Conservation (phyloP, 2,888 invertebrate species). For the Polyommatus icarus region DNA sequence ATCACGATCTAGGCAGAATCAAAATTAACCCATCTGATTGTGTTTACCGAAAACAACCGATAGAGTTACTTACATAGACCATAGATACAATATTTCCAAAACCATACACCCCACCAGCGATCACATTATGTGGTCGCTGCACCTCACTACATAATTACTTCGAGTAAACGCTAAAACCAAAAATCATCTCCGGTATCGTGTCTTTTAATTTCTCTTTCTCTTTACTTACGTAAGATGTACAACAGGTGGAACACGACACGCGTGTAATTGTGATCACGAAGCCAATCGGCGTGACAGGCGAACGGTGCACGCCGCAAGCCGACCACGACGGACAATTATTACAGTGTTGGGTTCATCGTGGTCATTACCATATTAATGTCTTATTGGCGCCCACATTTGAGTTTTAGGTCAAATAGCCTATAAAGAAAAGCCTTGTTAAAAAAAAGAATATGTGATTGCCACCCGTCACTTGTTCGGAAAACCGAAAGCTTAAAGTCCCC, state of each 20-base stretch:
- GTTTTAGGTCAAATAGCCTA: not conserved
- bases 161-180: slow-evolving; percentile 11
- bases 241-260: slow-evolving; percentile 37
- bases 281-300: slow-evolving; percentile 51
- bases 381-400: not conserved
- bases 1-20: not conserved
- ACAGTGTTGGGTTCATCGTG: slow-evolving; percentile 21
- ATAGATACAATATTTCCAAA: no score
- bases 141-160: not conserved
- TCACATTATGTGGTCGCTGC: no score
- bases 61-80: not conserved
- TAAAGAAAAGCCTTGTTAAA: no score
- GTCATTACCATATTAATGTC: slow-evolving; percentile 13
- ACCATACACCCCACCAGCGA: no score
- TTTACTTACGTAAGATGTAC: slow-evolving; percentile 36
- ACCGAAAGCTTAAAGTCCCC: no score
- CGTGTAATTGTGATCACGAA: slow-evolving; percentile 40
- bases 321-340: slow-evolving; percentile 49
- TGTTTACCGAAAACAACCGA: no score
- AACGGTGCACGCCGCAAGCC: slow-evolving; percentile 52
- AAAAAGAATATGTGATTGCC: no score
- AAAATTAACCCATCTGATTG: not conserved
- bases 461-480: no score
- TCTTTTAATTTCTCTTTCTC: slow-evolving; percentile 32
- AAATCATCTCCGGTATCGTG: slow-evolving; percentile 17